Conservation (phyloP, 2,113 vertebrate genomes). For the Ailurus styani region DNA sequence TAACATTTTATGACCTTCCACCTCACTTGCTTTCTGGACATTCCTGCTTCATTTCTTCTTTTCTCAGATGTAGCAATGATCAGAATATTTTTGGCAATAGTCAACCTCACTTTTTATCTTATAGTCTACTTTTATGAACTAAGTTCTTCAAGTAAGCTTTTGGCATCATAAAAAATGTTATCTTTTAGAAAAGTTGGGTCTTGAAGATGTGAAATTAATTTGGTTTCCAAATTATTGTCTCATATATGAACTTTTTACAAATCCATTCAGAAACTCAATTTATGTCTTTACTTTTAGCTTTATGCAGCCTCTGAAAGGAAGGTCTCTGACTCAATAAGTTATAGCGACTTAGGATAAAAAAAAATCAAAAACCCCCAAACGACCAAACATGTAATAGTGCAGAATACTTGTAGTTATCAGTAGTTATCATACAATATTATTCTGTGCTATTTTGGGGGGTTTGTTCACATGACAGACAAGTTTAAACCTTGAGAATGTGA, state of each 20-base stretch:
- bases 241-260: neutral
- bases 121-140: neutral
- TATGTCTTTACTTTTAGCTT: neutral
- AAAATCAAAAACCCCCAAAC: neutral
- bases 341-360: neutral
- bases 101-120: neutral
- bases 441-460: neutral
- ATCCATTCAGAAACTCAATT: neutral
- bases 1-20: neutral
- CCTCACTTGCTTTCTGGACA: neutral
- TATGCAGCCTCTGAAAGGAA: neutral
- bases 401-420: neutral
- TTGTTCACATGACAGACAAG: neutral
- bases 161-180: neutral
- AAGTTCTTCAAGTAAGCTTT: neutral
- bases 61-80: neutral
- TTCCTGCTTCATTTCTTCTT: neutral
- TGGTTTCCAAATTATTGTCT: neutral
- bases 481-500: neutral
- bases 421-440: neutral
- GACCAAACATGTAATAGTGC: neutral
- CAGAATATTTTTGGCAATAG: neutral
- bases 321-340: neutral
- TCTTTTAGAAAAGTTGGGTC: neutral
- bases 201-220: conserved; percentile 9